Evolutionary conservation across 2,113 vertebrate species (phyloP).

Genomic region (Lichenostomus cassidix): DNA sequence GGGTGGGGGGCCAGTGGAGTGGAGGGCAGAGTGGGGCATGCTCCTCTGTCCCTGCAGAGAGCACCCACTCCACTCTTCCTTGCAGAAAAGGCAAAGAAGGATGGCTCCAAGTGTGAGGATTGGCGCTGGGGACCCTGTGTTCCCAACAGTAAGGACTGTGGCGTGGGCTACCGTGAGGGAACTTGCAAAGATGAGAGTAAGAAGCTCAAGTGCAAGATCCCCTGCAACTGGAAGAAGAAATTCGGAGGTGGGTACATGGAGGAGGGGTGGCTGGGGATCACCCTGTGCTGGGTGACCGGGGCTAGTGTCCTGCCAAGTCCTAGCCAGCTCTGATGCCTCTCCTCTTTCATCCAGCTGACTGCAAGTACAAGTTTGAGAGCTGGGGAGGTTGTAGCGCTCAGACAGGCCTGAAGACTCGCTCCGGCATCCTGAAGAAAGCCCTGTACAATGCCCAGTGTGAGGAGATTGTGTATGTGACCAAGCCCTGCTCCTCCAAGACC

Average conservation of each 20-base stretch:
- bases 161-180: constrained; percentile 84
- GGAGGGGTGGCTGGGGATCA: background rate
- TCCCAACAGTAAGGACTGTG: constrained; percentile 87
- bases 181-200: constrained; percentile 83
- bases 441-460: constrained; percentile 92
- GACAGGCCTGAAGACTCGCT: constrained; percentile 85
- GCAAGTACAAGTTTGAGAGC: constrained; percentile 92
- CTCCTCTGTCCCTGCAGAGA: background rate
- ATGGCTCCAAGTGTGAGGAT: constrained; percentile 79
- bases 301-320: fast-evolving
- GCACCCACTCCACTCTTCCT: background rate
- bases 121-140: constrained; percentile 86
- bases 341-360: constrained; percentile 80
- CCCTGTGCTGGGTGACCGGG: fast-evolving
- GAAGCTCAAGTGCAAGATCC: constrained; percentile 88
- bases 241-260: constrained; percentile 82
- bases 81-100: constrained; percentile 80
- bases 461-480: constrained; percentile 86
- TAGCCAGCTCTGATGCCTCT: background rate
- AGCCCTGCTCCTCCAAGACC: constrained; percentile 87
- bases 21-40: fast-evolving
- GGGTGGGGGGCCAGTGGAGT: fast-evolving
- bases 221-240: constrained; percentile 98
- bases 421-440: constrained; percentile 88
- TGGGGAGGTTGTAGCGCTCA: constrained; percentile 86